Evolutionary conservation across 2,113 vertebrate species (phyloP).

Genomic region (Mesocricetus auratus): DNA sequence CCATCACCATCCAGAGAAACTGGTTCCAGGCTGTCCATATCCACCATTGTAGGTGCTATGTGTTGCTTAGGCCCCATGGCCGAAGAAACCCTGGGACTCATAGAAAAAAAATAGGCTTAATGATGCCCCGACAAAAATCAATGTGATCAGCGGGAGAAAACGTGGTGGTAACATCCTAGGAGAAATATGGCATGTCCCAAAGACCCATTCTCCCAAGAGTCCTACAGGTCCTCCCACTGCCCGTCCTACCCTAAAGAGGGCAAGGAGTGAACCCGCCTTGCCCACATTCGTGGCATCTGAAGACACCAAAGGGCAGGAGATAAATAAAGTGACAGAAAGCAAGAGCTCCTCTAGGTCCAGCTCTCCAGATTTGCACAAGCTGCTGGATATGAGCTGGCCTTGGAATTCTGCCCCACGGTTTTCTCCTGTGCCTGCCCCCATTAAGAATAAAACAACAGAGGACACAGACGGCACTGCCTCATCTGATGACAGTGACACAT

Average conservation of each 20-base stretch:
- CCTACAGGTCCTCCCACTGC: not conserved
- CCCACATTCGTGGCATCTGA: not conserved
- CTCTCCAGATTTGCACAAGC: too few species aligned
- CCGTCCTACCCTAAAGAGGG: too few species aligned
- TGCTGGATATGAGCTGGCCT: too few species aligned
- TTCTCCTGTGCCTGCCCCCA: too few species aligned
- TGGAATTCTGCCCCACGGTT: too few species aligned
- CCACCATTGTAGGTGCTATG: not conserved
- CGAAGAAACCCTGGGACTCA: not conserved
- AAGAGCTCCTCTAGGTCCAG: too few species aligned
- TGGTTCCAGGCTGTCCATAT: not conserved
- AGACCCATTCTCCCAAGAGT: not conserved
- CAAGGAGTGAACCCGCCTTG: not conserved
- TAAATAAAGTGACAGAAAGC: not conserved
- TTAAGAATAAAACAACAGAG: too few species aligned
- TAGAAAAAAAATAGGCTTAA: not conserved
- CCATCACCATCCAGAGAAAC: not conserved
- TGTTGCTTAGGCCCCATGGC: not conserved
- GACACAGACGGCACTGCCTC: too few species aligned
- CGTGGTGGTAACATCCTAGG: not conserved
- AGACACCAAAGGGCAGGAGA: not conserved
- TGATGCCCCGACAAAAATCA: not conserved
- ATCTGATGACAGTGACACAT: too few species aligned
- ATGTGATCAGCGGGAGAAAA: not conserved
- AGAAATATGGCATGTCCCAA: not conserved